Evolutionary conservation across 1,140 invertebrate genomes (phyloP), one percentile per base, ranked within the genome.

Genomic region (Hyles vespertilio): DNA sequence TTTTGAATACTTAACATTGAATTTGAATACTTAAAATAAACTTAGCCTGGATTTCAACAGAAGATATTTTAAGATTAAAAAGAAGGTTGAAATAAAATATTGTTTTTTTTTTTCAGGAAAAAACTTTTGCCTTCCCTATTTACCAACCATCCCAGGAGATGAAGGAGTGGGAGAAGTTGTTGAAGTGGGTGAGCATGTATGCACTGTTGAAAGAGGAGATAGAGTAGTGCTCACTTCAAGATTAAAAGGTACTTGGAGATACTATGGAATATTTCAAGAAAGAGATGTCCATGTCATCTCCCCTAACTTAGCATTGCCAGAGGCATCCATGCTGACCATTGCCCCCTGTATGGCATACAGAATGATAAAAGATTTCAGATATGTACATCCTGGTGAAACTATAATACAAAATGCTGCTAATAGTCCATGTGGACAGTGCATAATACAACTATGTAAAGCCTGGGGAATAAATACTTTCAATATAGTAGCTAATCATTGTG

Each of bases 271-370:
- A 63, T 92, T 92, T 51, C 67, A 91, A 36, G 90, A 93, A 69
- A 84, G 92, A 56, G 86, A 93, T 56, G 64, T 97, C 5, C 79
- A 93, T 54, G 93, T 94, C 72, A 92, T 96, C 65, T 90, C 92
- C 2, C 91, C 92, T 58, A 91, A 94, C 46, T 70, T 97, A 32
- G 92, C 93, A 3, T 63, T 93, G 1, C 85, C 95, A 0, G 92
- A 94, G 81, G 96, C 96, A 3, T 94, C 96, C 57, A 98, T 97
- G 68, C 77, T 99, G 3, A 92, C 93, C 48, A 95, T 98, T 3
- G 98, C 99, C 88, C 97, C 98, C n/a, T 94, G 94, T 65, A 98
- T 96, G 8, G 98, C 98, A 0, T 99, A 96, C 73, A 91, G 97
- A 87, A 97, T 99, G 96, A 79, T 99, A 0, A 95, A 94, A 81